Percentiles rank a stretch among this genome's conserved stretches.
Conservation (phyloP, 2,113 vertebrate genomes). For the Plestiodon gilberti region DNA sequence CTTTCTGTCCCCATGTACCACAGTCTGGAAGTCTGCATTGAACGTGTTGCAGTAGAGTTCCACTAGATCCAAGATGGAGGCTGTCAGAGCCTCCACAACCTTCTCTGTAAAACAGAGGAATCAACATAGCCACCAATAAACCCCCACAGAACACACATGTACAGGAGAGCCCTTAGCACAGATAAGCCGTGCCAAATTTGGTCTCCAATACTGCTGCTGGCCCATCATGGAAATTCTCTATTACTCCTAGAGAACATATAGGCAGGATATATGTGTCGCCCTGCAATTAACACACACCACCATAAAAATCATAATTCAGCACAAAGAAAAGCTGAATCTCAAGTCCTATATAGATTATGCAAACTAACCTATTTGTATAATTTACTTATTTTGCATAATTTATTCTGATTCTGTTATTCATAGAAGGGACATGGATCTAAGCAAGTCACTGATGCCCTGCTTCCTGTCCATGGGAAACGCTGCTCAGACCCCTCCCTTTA, state of each 20-base stretch:
- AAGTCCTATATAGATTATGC: background rate
- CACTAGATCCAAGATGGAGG: slow-evolving; percentile 91
- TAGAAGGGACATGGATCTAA: background rate
- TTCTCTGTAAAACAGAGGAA: slow-evolving; percentile 73
- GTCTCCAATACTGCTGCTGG: background rate
- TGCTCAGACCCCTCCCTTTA: background rate
- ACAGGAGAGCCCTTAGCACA: rapidly evolving
- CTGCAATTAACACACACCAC: background rate
- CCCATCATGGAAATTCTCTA: background rate
- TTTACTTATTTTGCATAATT: background rate
- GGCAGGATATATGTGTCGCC: no score
- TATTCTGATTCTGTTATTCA: background rate
- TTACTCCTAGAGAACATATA: background rate
- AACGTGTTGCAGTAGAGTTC: slow-evolving; percentile 95
- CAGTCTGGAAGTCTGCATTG: slow-evolving; percentile 93
- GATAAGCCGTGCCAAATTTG: background rate
- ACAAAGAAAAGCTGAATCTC: background rate
- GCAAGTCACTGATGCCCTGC: background rate
- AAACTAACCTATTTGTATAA: background rate
- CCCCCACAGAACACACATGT: background rate
- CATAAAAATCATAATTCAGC: background rate
- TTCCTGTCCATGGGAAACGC: background rate
- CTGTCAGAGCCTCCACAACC: slow-evolving; percentile 90
- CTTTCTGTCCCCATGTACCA: slow-evolving; percentile 71
- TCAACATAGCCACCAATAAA: background rate